phyloP scores from a whole-genome alignment of 2,797 vertebrate genomes.

The Odontamblyopus rebecca region DNA sequence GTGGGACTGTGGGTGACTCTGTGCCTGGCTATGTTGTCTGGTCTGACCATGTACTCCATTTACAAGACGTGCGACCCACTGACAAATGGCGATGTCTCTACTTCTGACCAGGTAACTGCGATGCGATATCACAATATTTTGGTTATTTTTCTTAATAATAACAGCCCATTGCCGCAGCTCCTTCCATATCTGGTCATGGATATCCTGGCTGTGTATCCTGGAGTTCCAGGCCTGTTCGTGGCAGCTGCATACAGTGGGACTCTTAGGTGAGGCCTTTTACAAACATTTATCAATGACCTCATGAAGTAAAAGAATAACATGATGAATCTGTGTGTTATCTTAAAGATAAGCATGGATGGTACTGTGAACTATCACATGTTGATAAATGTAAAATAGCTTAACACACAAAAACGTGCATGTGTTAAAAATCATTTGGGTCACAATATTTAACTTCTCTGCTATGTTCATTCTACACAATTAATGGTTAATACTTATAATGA shows the following conservation, averaged over 20 bases:
- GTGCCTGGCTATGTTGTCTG: conserved; percentile 76
- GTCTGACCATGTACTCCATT: conserved; percentile 82
- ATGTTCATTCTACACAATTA: too few relatives aligned
- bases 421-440: too few relatives aligned
- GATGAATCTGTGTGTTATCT: background rate
- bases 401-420: background rate
- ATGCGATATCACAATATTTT: too few relatives aligned
- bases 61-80: conserved; percentile 82
- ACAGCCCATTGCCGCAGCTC: conserved; percentile 53
- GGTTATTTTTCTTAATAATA: background rate
- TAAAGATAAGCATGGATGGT: background rate
- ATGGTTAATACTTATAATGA: too few relatives aligned
- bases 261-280: conserved; percentile 70
- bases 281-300: background rate
- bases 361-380: background rate
- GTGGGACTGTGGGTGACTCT: conserved; percentile 79
- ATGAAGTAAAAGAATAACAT: background rate
- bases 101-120: conserved; percentile 73
- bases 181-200: conserved; percentile 85
- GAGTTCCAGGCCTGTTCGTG: conserved; percentile 83
- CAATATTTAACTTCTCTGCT: too few relatives aligned
- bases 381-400: background rate
- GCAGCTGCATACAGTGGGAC: conserved; percentile 84
- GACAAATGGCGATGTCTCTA: conserved; percentile 63
- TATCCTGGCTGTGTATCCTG: conserved; percentile 74